Evolutionary conservation across 2,888 invertebrate genomes (phyloP).

Genomic region (Omphaloscelis lunosa): DNA sequence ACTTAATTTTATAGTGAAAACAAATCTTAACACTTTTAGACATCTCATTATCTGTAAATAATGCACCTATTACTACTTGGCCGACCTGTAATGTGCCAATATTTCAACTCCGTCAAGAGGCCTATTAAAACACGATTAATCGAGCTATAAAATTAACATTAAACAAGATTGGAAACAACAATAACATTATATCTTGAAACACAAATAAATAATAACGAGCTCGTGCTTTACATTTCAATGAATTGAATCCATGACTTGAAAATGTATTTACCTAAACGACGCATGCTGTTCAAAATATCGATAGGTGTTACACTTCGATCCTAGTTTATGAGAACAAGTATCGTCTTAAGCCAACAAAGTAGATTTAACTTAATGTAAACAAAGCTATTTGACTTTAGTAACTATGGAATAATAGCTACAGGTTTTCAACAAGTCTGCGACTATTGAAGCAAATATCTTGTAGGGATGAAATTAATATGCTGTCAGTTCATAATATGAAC

Average conservation of each 20-base stretch:
- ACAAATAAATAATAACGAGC: conserved; percentile 52
- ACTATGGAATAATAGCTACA: too few relatives aligned
- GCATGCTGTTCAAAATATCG: conserved; percentile 13
- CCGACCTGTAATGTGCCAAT: conserved; percentile 31
- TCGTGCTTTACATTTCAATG: conserved; percentile 53
- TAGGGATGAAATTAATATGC: too few relatives aligned
- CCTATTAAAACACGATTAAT: conserved; percentile 56
- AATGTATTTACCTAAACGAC: conserved; percentile 50
- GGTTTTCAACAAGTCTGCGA: too few relatives aligned
- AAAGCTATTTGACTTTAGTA: conserved; percentile 6
- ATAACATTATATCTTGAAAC: conserved; percentile 53
- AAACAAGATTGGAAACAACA: conserved; percentile 58
- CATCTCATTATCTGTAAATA: conserved; percentile 36
- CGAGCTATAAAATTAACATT: conserved; percentile 57
- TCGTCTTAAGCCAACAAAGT: conserved; percentile 18
- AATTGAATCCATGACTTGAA: conserved; percentile 46
- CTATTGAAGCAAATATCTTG: too few relatives aligned
- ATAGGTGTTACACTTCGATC: conserved; percentile 30
- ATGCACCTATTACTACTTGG: conserved; percentile 20
- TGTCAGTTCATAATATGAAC: too few relatives aligned
- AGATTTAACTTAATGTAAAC: conserved; percentile 25
- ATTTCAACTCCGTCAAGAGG: conserved; percentile 43
- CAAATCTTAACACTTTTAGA: conserved; percentile 11
- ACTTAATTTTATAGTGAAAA: conserved; percentile 14
- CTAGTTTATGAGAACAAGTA: conserved; percentile 22